phyloP scores from a whole-genome alignment of 53 echinoderm and acorn worm species.

The Patiria pectinifera region DNA sequence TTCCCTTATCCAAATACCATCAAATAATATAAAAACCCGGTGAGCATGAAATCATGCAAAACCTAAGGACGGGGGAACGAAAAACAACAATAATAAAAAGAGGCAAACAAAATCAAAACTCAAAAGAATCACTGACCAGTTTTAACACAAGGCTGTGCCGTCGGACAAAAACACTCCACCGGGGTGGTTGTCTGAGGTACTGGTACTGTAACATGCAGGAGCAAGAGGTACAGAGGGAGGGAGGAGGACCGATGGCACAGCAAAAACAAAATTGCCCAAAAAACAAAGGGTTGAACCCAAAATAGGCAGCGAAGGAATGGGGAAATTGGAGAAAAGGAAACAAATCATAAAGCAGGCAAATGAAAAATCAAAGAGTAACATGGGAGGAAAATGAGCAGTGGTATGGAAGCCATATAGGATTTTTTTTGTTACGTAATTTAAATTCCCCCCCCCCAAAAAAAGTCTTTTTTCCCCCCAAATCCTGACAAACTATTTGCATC shows the following conservation, averaged over 20 bases:
- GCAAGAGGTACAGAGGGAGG: slow-evolving; percentile 50
- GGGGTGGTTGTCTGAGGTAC: slow-evolving; percentile 72
- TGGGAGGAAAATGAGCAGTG: not conserved
- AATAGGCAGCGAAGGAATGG: not conserved
- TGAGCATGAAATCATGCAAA: slow-evolving; percentile 42
- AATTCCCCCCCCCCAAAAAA: not conserved
- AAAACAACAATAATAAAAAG: slow-evolving; percentile 4
- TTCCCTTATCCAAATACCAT: not conserved
- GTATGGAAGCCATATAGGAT: slow-evolving; percentile 3
- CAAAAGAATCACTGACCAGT: slow-evolving; percentile 65
- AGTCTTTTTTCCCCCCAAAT: too few relatives aligned
- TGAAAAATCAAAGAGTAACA: slow-evolving; percentile 39
- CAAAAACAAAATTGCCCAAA: not conserved
- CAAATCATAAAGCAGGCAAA: slow-evolving; percentile 53
- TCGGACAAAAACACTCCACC: slow-evolving; percentile 72
- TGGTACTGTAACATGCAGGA: slow-evolving; percentile 69
- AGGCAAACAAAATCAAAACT: slow-evolving; percentile 18
- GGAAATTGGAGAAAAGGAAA: slow-evolving; percentile 13
- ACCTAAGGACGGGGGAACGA: not conserved
- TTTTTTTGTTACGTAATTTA: not conserved
- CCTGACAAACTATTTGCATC: too few relatives aligned
- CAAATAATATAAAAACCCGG: slow-evolving; percentile 10
- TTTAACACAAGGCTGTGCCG: slow-evolving; percentile 62
- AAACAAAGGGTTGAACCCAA: not conserved
- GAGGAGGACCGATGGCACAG: not conserved